phyloP scores from a whole-genome alignment of 1,140 invertebrate species.

The Listronotus bonariensis region DNA sequence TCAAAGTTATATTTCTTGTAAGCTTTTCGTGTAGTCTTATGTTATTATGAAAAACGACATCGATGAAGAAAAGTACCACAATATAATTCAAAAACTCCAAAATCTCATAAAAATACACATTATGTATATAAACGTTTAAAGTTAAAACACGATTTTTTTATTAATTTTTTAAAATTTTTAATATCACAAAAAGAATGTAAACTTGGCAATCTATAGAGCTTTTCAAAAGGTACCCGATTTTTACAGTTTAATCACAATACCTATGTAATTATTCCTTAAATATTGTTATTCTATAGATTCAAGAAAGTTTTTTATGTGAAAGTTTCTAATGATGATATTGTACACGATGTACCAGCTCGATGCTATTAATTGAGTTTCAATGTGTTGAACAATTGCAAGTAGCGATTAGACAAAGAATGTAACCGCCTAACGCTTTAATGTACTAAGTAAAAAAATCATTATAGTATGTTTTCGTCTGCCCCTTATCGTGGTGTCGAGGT shows the following conservation, averaged over 20 bases:
- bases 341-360: no score
- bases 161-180: conserved; percentile 12
- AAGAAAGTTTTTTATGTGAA: no score
- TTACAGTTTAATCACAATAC: conserved; percentile 4
- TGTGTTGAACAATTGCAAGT: no score
- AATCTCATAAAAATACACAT: conserved; percentile 7
- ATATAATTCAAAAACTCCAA: neutral
- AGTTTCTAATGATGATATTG: no score
- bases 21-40: neutral
- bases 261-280: neutral
- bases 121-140: conserved; percentile 7
- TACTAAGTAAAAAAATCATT: no score
- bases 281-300: neutral
- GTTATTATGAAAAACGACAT: neutral
- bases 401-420: no score
- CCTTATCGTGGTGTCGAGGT: no score
- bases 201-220: conserved; percentile 19
- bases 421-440: no score
- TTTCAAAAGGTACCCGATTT: neutral
- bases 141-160: conserved; percentile 1
- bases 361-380: no score
- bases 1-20: neutral
- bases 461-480: no score
- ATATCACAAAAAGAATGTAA: conserved; percentile 18
- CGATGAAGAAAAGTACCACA: neutral